Conservation (phyloP, 2,113 vertebrate species). For the Coracopsis vasa region DNA sequence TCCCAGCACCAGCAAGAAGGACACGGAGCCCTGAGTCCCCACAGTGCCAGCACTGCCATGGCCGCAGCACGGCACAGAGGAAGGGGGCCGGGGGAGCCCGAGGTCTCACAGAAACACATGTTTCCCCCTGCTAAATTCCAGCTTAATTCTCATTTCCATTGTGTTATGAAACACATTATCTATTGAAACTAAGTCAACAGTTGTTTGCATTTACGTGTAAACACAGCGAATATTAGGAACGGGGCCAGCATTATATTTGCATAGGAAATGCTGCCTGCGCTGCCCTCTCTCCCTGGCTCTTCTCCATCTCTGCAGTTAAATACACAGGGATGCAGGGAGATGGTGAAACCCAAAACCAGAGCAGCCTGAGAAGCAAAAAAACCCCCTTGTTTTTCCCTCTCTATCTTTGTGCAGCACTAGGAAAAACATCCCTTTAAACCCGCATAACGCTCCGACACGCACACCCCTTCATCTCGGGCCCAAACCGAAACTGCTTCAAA, state of each 20-base stretch:
- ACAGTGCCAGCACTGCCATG: fast-evolving
- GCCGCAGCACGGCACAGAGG: background rate
- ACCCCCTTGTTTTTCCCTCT: background rate
- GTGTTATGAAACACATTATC: constrained; percentile 62
- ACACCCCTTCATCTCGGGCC: constrained; percentile 8
- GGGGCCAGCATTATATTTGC: constrained; percentile 49
- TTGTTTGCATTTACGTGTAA: constrained; percentile 68
- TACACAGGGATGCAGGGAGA: background rate
- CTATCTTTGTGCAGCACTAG: background rate
- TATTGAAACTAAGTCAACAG: constrained; percentile 70
- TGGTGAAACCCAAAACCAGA: background rate
- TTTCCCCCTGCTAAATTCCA: constrained; percentile 46
- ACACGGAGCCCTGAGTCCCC: background rate
- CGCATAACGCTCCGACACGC: background rate
- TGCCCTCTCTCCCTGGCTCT: constrained; percentile 41
- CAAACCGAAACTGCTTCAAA: constrained; percentile 44
- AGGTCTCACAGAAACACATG: constrained; percentile 3
- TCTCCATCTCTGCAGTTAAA: constrained; percentile 41
- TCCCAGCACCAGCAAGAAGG: background rate
- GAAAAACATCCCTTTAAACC: background rate
- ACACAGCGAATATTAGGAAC: constrained; percentile 52
- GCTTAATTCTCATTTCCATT: constrained; percentile 56
- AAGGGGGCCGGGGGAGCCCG: background rate
- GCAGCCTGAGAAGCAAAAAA: background rate
- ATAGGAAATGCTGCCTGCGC: constrained; percentile 33